Base-by-base conservation (phyloP, 2,888 invertebrate species). In the Tipula vernalis region DNA sequence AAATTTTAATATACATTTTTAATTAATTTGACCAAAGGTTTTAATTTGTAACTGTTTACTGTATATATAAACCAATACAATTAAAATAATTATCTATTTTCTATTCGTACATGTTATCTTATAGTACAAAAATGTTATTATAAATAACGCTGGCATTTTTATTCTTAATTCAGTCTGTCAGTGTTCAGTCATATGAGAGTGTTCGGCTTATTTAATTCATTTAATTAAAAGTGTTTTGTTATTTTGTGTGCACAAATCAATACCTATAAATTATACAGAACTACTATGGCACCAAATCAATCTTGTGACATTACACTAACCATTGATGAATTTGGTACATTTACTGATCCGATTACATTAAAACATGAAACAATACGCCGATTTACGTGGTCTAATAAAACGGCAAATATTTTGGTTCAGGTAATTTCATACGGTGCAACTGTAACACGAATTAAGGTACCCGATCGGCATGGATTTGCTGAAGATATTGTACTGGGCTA, bases 401-500 rank as follows among this genome's bases (percentile, higher is more conserved):
- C n/a, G 6, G 94, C 94, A 89, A 93, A 93, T 87, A 93, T 95
- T 91, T 92, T 91, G 87, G 94, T 95, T 0, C 93, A 94, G 91
- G 92, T 93, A 6, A 84, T 84, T 39, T 84, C 84, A n/a, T 96
- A 95, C 89, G 98, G 98, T 13, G 98, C 97, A 0, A 95, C 96
- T 10, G 94, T 98, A 86, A 95, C 95, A 0, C 93, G 95, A 4
- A 93, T 98, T 10, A 94, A 94, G 90, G 94, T 95, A 0, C 97
- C 97, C 0, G 96, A 97, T 90, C 94, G 93, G 88, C 92, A 93
- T 89, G 96, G 96, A 36, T 91, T 93, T 12, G 89, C 95, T 6
- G 95, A 94, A 18, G 98, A 98, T 90, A 93, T 98, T 2, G 93
- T 95, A 0, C 93, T 97, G 42, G 98, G 98, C 18, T 98, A 95